A percentile compares a stretch with the other conserved stretches of the same genome.
These are phyloP conservation scores for Anagrus nilaparvatae DNA, from an alignment of 1,140 invertebrate species.

Conservation along the genomic window DNA sequence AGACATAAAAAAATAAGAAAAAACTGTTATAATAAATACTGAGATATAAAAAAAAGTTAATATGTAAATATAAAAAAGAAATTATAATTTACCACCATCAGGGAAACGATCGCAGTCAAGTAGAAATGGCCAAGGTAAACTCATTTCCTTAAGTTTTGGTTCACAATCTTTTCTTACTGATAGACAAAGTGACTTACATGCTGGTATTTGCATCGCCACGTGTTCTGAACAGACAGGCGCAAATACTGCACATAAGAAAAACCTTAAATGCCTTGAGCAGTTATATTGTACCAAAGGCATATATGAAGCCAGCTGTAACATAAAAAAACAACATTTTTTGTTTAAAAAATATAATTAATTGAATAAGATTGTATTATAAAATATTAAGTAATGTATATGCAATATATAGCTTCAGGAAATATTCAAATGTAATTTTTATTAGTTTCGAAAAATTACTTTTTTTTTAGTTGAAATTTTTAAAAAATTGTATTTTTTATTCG, in stretches of 20 bases:
- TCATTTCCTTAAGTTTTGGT: slow-evolving; percentile 60
- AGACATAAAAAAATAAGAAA: neutral
- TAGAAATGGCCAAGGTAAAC: slow-evolving; percentile 59
- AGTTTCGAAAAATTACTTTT: no score
- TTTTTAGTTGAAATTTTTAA: no score
- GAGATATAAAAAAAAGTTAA: no score
- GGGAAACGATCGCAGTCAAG: slow-evolving; percentile 58
- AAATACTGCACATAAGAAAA: slow-evolving; percentile 87
- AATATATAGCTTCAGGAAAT: no score
- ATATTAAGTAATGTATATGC: no score
- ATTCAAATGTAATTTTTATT: no score
- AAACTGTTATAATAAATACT: no score
- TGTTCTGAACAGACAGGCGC: slow-evolving; percentile 87
- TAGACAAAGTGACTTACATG: slow-evolving; percentile 77
- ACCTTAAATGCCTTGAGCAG: slow-evolving; percentile 76
- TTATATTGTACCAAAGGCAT: slow-evolving; percentile 70
- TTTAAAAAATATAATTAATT: no score
- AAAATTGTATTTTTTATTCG: no score
- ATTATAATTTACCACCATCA: slow-evolving; percentile 24
- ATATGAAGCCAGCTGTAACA: slow-evolving; percentile 61
- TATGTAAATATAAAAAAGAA: slow-evolving; percentile 2
- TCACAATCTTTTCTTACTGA: slow-evolving; percentile 69
- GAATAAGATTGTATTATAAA: slow-evolving; percentile 1
- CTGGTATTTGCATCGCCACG: slow-evolving; percentile 73
- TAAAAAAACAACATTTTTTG: slow-evolving; percentile 5